A percentile compares a stretch with the other conserved stretches of the same genome.
Evolutionary conservation across 2,797 vertebrate genomes (phyloP).

Genomic region (Betta splendens): DNA sequence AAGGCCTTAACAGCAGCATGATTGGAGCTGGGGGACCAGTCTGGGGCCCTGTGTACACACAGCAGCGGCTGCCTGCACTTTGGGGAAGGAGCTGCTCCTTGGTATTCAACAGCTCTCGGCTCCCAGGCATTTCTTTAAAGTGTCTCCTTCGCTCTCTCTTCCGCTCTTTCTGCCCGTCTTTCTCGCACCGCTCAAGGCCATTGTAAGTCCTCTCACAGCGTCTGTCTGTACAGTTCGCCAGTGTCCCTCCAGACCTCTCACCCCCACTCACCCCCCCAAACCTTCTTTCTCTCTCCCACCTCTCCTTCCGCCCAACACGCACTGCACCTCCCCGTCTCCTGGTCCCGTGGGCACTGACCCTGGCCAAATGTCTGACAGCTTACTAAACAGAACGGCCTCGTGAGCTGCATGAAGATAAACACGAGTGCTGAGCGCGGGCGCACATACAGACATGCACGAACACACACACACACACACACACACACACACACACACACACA

Average conservation of each 20-base stretch:
- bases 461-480: constrained; percentile 22
- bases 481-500: constrained; percentile 13
- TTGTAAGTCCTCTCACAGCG: constrained; percentile 68
- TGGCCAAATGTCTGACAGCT: constrained; percentile 72
- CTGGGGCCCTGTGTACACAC: constrained; percentile 5
- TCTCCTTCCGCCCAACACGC: constrained; percentile 17
- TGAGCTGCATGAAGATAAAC: constrained; percentile 71
- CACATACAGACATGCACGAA: too few species aligned
- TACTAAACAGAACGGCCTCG: constrained; percentile 69
- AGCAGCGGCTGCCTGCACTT: constrained; percentile 1
- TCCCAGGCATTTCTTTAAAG: constrained; percentile 46
- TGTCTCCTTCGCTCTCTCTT: constrained; percentile 3
- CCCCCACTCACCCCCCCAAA: constrained; percentile 14
- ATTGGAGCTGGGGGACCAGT: constrained; percentile 37
- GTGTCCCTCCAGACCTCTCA: constrained; percentile 54
- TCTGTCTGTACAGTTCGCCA: constrained; percentile 68
- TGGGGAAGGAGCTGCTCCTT: constrained; percentile 38
- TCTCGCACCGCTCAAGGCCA: constrained; percentile 46
- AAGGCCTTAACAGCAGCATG: constrained; percentile 32
- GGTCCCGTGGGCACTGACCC: constrained; percentile 68
- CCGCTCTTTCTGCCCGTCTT: constrained; percentile 29
- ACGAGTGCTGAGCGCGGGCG: too few species aligned
- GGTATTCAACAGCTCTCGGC: constrained; percentile 49
- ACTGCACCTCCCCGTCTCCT: constrained; percentile 3
- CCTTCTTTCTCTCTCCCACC: constrained; percentile 6